phyloP scores from a whole-genome alignment of 2,113 vertebrate genomes.

The Neomonachus schauinslandi region DNA sequence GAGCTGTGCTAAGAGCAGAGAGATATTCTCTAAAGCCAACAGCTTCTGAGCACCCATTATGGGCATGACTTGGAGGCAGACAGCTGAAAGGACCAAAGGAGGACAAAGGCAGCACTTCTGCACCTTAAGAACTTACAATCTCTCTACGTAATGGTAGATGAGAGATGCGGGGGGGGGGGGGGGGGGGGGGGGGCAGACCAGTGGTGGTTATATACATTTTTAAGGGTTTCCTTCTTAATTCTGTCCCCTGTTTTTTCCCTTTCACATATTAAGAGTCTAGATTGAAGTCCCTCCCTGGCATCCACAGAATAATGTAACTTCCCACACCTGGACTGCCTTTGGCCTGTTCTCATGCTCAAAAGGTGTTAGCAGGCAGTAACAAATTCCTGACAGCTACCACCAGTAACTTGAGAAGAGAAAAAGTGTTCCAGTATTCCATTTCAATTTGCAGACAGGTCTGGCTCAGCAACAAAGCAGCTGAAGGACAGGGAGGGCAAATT shows the following conservation, averaged over 20 bases:
- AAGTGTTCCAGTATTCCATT: background rate
- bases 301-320: background rate
- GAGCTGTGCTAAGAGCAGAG: background rate
- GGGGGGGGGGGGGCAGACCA: background rate
- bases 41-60: background rate
- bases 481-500: background rate
- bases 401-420: conserved; percentile 32
- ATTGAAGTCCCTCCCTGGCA: background rate
- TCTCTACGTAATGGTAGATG: rapidly evolving
- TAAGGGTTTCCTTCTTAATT: background rate
- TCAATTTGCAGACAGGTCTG: conserved; percentile 48
- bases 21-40: background rate
- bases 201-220: background rate
- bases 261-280: background rate
- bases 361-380: background rate
- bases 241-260: background rate
- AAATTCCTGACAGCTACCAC: conserved; percentile 31
- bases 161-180: background rate
- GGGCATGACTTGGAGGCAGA: background rate
- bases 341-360: background rate
- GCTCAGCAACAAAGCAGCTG: background rate
- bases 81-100: background rate
- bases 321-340: background rate
- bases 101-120: background rate
- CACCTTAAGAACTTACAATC: background rate